phyloP scores from a whole-genome alignment of 1,140 invertebrate species.

The Cydia splendana region DNA sequence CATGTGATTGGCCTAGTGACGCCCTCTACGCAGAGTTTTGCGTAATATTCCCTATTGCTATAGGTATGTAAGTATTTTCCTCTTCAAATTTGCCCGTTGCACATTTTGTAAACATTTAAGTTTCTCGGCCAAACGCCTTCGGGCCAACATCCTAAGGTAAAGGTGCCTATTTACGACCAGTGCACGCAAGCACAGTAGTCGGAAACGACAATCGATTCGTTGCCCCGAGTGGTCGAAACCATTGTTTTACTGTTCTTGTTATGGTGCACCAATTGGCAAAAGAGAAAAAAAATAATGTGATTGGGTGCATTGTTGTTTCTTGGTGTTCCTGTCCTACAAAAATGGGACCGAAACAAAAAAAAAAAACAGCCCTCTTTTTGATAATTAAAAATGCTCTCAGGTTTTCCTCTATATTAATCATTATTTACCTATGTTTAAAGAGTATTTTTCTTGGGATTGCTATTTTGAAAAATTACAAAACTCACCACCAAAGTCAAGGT shows the following conservation, averaged over 20 bases:
- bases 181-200: conserved; percentile 17
- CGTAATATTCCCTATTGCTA: too few species aligned
- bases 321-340: too few species aligned
- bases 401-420: too few species aligned
- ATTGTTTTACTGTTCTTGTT: conserved; percentile 17
- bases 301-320: background rate
- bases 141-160: conserved; percentile 1
- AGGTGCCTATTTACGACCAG: background rate
- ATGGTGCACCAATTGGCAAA: background rate
- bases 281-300: background rate
- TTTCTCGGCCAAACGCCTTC: background rate
- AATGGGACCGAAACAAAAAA: too few species aligned
- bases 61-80: background rate
- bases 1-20: too few species aligned
- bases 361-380: background rate
- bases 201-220: conserved; percentile 9
- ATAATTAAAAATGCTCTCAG: too few species aligned
- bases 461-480: too few species aligned
- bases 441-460: too few species aligned
- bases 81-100: background rate
- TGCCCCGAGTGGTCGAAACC: conserved; percentile 9
- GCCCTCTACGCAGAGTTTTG: too few species aligned
- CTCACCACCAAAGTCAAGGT: too few species aligned
- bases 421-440: too few species aligned
- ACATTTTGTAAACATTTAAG: background rate